phyloP scores from a whole-genome alignment of 2,797 vertebrate species.

The Dendrocincla tyrannina region DNA sequence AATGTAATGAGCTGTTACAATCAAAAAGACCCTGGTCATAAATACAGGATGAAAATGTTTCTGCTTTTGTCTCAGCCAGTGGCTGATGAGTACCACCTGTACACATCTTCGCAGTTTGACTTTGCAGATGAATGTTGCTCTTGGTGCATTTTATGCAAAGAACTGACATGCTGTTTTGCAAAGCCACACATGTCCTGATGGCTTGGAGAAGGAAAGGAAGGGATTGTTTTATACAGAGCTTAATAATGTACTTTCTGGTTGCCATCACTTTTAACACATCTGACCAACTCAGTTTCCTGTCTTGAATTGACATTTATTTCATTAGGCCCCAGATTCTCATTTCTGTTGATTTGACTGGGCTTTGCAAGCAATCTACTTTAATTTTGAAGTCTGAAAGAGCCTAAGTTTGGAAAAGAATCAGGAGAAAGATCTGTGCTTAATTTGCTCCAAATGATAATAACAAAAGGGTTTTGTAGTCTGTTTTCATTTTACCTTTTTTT shows the following conservation, averaged over 20 bases:
- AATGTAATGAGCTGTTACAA: accelerated
- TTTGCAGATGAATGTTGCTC: neutral
- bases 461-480: neutral
- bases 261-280: conserved; percentile 69
- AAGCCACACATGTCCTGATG: conserved; percentile 6
- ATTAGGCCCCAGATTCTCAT: conserved; percentile 19
- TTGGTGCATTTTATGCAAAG: neutral
- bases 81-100: neutral
- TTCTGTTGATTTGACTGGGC: conserved; percentile 43
- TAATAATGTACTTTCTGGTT: conserved; percentile 49
- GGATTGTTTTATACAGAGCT: neutral
- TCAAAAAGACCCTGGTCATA: neutral
- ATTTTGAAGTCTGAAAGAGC: conserved; percentile 43
- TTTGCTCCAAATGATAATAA: conserved; percentile 52
- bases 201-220: neutral
- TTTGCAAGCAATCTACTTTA: conserved; percentile 32
- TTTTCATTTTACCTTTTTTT: neutral
- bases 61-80: neutral
- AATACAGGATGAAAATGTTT: neutral
- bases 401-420: conserved; percentile 27
- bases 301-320: conserved; percentile 54
- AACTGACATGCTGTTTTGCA: neutral
- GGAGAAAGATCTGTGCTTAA: neutral
- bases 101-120: neutral
- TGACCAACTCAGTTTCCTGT: conserved; percentile 76